Evolutionary conservation across 2,113 vertebrate genomes (phyloP), one percentile per base, ranked within the genome.

Genomic region (Alces alces): DNA sequence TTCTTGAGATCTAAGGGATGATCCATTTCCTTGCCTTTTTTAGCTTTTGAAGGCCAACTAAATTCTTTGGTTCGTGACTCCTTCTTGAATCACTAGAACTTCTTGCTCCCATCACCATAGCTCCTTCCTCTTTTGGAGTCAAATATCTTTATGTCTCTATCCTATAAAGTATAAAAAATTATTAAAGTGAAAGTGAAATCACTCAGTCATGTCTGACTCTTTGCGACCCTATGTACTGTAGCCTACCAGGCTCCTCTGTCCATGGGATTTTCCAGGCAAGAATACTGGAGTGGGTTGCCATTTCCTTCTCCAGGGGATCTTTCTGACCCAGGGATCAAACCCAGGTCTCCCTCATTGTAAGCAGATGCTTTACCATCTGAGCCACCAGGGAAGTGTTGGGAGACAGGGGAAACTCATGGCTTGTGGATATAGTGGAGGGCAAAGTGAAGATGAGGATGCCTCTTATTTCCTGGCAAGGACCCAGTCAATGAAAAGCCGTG

Each of bases 371-470:
- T 43, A 43, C 43, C 43, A 43, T 43, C 43, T 43, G 43, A 43
- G 43, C 43, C 43, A 43, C 43, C 43, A 43, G 43, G 43, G 43
- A 43, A 43, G 43, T 43, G 45, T 45, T 70, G n/a, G 17, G 17
- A 70, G 64, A 70, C 0, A 0, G 2, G n/a, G 9, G 4, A 1
- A 70, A 5, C 64, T 66, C 64, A 0, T 36, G n/a, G 4, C n/a
- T 3, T 36, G n/a, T 21, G n/a, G 17, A 36, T 8, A 36, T 70
- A 21, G 17, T n/a, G 33, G 17, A 36, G n/a, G 4, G 8, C 16
- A 70, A 70, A 36, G 64, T n/a, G n/a, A 70, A 36, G n/a, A 11
- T 70, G 17, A 70, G 5, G 64, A 19, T 21, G n/a, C n/a, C 64
- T 70, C 64, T 36, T 70, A 70, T 36, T 36, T 36, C 17, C 16